These are phyloP conservation scores for Cephus pygmeus DNA, from an alignment of 2,888 invertebrate species.

Conservation along the genomic window DNA sequence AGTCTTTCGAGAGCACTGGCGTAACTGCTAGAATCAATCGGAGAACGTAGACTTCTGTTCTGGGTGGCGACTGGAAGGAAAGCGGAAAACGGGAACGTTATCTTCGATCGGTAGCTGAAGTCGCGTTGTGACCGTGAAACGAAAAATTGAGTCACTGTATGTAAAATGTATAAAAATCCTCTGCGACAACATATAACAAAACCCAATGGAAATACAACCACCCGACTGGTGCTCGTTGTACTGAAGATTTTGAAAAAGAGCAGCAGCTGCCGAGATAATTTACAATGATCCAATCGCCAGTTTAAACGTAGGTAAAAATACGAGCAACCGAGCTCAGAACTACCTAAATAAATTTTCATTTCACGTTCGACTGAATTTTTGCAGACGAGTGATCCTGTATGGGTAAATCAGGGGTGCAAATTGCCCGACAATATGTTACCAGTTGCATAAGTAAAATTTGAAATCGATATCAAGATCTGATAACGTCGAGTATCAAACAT, in stretches of 20 bases:
- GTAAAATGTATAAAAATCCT: no score
- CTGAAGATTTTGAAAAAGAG: conserved; percentile 6
- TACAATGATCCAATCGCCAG: conserved; percentile 17
- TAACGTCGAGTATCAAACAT: not conserved
- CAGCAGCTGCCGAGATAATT: conserved; percentile 25
- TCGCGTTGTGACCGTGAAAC: no score
- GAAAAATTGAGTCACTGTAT: no score
- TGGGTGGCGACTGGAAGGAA: no score
- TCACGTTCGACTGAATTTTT: conserved; percentile 54
- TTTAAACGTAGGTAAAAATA: not conserved
- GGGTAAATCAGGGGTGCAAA: conserved; percentile 46
- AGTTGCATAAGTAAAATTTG: conserved; percentile 49
- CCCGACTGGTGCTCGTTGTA: not conserved
- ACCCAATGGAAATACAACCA: not conserved
- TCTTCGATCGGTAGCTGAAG: no score
- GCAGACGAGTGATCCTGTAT: conserved; percentile 49
- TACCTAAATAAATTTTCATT: conserved; percentile 55
- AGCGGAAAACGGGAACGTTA: no score
- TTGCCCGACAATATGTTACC: conserved; percentile 59
- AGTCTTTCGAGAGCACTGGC: no score
- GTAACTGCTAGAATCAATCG: no score
- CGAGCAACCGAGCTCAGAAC: not conserved
- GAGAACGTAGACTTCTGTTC: no score
- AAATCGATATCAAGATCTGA: conserved; percentile 40
- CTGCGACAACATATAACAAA: not conserved